A percentile compares a stretch with the other conserved stretches of the same genome.
Evolutionary conservation across 64 coral and sea anemone species (phyloP).

Genomic region (Montipora capricornis): DNA sequence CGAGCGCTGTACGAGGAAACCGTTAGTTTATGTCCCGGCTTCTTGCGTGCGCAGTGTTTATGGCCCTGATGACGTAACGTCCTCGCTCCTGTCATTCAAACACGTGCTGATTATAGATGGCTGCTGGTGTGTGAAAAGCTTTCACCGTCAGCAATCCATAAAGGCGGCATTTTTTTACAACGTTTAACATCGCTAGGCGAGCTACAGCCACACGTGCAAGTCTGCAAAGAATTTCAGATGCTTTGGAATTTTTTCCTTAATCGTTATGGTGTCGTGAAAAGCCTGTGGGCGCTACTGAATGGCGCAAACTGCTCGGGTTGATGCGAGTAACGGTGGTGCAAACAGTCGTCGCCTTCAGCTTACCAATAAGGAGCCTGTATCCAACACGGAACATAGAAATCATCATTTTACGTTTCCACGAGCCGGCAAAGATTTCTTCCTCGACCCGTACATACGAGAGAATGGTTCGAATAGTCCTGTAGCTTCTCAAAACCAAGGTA

Average conservation of each 20-base stretch:
- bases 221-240: slow-evolving; percentile 35
- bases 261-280: slow-evolving; percentile 46
- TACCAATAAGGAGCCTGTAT: slow-evolving; percentile 52
- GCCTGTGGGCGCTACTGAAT: slow-evolving; percentile 53
- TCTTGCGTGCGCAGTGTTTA: slow-evolving; percentile 39
- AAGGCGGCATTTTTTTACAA: slow-evolving; percentile 63
- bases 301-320: slow-evolving; percentile 50
- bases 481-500: slow-evolving; percentile 54
- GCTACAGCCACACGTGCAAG: slow-evolving; percentile 39
- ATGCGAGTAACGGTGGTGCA: slow-evolving; percentile 42
- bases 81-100: slow-evolving; percentile 82
- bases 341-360: slow-evolving; percentile 47
- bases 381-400: slow-evolving; percentile 64
- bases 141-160: slow-evolving; percentile 58
- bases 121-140: slow-evolving; percentile 65
- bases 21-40: slow-evolving; percentile 1
- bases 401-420: slow-evolving; percentile 51
- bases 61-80: slow-evolving; percentile 70
- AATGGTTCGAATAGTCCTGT: slow-evolving; percentile 57
- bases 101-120: slow-evolving; percentile 86
- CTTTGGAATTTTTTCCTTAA: slow-evolving; percentile 46
- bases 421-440: slow-evolving; percentile 48
- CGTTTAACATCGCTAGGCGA: slow-evolving; percentile 42
- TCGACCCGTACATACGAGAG: slow-evolving; percentile 18
- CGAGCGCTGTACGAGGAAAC: background rate